Evolutionary conservation across 92 coral and sea anemone genomes (phyloP).

Genomic region (Meandrina meandrites): DNA sequence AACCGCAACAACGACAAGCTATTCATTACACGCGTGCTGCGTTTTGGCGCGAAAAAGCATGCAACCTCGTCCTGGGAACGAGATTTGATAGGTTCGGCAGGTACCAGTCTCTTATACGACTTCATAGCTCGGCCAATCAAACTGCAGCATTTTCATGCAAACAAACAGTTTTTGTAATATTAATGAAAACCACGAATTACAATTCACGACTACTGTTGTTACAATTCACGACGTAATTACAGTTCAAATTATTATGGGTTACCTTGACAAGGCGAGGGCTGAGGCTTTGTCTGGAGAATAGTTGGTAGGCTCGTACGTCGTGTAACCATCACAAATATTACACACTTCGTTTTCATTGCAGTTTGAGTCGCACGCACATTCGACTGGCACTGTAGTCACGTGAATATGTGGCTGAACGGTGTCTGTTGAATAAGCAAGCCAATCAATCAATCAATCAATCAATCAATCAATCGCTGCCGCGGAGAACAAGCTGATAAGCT

Average conservation of each 20-base stretch:
- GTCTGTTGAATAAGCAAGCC: slow-evolving; percentile 13
- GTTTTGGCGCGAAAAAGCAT: slow-evolving; percentile 2
- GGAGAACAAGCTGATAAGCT: too few species aligned
- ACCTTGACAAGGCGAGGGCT: slow-evolving; percentile 67
- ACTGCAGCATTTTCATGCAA: too few species aligned
- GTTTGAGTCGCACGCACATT: slow-evolving; percentile 41
- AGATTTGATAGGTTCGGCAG: background rate
- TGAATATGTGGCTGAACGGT: slow-evolving; percentile 72
- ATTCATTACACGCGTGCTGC: background rate
- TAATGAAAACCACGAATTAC: too few species aligned
- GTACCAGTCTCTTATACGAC: too few species aligned
- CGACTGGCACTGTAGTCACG: slow-evolving; percentile 65
- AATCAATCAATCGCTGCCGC: background rate
- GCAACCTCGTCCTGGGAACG: background rate
- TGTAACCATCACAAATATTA: slow-evolving; percentile 19
- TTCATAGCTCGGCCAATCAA: too few species aligned
- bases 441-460: slow-evolving; percentile 1
- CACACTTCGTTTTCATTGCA: slow-evolving; percentile 53
- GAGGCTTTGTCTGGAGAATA: slow-evolving; percentile 55
- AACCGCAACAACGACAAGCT: background rate
- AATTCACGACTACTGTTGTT: too few species aligned
- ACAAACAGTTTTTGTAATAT: too few species aligned
- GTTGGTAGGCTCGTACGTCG: slow-evolving; percentile 39
- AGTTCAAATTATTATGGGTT: background rate
- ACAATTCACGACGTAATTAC: background rate